These are phyloP conservation scores for Rhagium mordax DNA, from an alignment of 2,888 invertebrate species.

Conservation along the genomic window DNA sequence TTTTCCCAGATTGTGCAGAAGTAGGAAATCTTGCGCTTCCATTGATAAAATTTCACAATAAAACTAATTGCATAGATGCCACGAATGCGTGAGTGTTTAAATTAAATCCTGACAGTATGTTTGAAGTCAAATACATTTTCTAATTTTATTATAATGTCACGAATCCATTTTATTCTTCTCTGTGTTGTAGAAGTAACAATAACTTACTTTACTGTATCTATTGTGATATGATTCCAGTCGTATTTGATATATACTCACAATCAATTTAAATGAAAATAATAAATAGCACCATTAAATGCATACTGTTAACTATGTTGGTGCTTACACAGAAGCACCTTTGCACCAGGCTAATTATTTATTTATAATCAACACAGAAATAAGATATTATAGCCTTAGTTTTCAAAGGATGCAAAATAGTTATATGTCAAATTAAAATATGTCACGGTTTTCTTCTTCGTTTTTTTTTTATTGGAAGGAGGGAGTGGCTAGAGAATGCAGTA, in stretches of 20 bases:
- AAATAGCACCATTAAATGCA: not conserved
- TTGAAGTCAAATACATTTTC: not conserved
- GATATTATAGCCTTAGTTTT: not conserved
- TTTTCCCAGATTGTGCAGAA: too few species aligned
- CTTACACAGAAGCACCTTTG: not conserved
- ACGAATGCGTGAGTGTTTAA: not conserved
- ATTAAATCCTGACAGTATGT: not conserved
- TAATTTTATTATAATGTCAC: slow-evolving; percentile 1
- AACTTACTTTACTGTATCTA: slow-evolving; percentile 17
- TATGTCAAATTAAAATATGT: too few species aligned
- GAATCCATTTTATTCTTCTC: slow-evolving; percentile 2
- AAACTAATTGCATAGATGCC: too few species aligned
- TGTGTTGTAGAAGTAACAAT: not conserved
- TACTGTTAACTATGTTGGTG: not conserved
- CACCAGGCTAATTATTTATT: not conserved
- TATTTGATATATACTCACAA: slow-evolving; percentile 8
- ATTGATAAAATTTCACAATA: too few species aligned
- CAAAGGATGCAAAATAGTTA: too few species aligned
- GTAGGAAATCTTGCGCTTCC: too few species aligned
- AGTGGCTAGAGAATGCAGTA: too few species aligned
- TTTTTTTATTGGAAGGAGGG: too few species aligned
- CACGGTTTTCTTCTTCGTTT: too few species aligned
- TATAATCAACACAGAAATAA: not conserved
- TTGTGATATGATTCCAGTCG: not conserved
- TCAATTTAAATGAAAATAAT: slow-evolving; percentile 19